phyloP scores from a whole-genome alignment of 1,140 invertebrate genomes.

The Eurytemora carolleeae region DNA sequence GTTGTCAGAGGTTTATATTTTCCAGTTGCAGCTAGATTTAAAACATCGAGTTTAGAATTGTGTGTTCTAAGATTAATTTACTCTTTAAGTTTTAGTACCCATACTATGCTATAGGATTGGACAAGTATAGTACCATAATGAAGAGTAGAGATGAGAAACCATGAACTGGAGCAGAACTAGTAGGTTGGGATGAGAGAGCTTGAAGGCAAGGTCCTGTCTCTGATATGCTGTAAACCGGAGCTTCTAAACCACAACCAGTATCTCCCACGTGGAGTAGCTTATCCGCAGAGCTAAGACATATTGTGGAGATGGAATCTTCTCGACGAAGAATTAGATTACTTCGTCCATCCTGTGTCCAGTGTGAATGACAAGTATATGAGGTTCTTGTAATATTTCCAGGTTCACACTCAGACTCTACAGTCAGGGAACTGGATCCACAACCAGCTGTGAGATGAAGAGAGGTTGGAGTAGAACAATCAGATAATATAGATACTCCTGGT shows the following conservation, averaged over 20 bases:
- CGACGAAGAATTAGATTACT: neutral
- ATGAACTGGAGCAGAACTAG: too few relatives aligned
- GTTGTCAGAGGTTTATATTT: too few relatives aligned
- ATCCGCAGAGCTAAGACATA: neutral
- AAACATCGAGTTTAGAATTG: too few relatives aligned
- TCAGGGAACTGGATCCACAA: neutral
- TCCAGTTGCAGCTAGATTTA: too few relatives aligned
- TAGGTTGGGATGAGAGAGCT: neutral
- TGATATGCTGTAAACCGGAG: neutral
- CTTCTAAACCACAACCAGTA: neutral
- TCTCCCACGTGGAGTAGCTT: neutral
- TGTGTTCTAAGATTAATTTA: too few relatives aligned
- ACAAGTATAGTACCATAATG: too few relatives aligned
- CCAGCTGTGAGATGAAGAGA: neutral
- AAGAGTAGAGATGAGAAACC: too few relatives aligned
- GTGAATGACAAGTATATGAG: neutral
- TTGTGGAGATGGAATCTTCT: neutral
- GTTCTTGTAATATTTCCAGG: neutral
- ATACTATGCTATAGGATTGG: too few relatives aligned
- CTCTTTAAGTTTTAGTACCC: too few relatives aligned
- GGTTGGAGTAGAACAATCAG: neutral
- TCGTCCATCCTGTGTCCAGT: neutral
- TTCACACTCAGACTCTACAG: neutral
- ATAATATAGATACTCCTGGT: neutral
- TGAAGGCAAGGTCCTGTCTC: neutral